phyloP scores from a whole-genome alignment of 2,797 vertebrate species.

The Alosa sapidissima region DNA sequence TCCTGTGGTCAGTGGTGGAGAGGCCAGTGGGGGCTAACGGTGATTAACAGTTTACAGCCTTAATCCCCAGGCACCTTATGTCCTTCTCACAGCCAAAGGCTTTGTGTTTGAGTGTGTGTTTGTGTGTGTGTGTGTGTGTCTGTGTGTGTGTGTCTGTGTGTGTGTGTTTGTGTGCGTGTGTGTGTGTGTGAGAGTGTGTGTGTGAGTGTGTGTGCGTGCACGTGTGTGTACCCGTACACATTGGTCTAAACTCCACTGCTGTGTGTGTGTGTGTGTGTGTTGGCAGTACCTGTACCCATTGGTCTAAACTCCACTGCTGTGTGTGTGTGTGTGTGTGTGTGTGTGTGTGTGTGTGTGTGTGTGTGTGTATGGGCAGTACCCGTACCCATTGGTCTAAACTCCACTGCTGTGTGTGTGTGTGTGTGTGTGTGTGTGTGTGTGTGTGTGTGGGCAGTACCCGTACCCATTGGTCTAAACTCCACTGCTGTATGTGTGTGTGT shows the following conservation, averaged over 20 bases:
- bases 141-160: not conserved
- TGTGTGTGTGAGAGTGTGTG: not conserved
- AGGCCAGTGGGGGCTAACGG: not conserved
- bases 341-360: no score
- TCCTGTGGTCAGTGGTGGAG: not conserved
- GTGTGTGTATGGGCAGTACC: not conserved
- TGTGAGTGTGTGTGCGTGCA: not conserved
- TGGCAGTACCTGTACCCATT: no score
- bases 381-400: not conserved
- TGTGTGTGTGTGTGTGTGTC: not conserved
- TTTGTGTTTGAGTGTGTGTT: not conserved
- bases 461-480: no score
- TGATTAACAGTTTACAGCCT: conserved; percentile 20
- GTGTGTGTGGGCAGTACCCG: no score
- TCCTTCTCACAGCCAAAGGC: not conserved
- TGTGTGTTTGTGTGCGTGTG: not conserved
- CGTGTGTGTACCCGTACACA: not conserved
- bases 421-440: no score
- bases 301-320: no score
- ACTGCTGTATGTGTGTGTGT: no score
- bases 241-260: not conserved
- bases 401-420: no score
- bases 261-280: no score
- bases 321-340: no score
- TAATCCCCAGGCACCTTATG: conserved; percentile 13